phyloP scores from a whole-genome alignment of 2,113 vertebrate genomes.

The Uria lomvia region DNA sequence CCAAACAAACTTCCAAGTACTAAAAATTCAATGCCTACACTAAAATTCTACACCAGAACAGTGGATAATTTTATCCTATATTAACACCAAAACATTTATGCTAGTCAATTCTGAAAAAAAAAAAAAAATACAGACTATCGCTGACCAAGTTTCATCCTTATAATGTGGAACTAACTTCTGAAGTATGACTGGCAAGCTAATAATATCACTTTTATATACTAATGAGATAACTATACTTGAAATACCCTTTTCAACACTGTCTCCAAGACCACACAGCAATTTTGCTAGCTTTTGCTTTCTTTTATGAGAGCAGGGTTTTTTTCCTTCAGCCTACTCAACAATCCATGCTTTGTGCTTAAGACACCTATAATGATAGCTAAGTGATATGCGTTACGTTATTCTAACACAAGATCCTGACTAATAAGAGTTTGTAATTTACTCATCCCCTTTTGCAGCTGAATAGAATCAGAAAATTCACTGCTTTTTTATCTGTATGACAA shows the following conservation, averaged over 20 bases:
- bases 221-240: not conserved
- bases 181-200: not conserved
- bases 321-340: not conserved
- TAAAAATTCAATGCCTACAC: not conserved
- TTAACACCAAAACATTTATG: not conserved
- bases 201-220: not conserved
- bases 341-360: not conserved
- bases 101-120: not conserved
- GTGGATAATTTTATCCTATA: not conserved
- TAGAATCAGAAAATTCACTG: not conserved
- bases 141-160: not conserved
- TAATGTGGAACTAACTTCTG: not conserved
- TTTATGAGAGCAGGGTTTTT: not conserved
- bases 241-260: not conserved
- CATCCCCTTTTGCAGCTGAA: not conserved
- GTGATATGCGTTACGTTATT: not conserved
- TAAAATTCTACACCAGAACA: not conserved
- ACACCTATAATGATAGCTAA: not conserved
- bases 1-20: not conserved
- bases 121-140: not conserved
- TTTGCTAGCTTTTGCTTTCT: not conserved
- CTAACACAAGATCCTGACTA: not conserved
- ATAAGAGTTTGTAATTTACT: not conserved
- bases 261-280: not conserved
- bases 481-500: not conserved